phyloP scores from a whole-genome alignment of 2,113 vertebrate genomes.

The Abramis brama region DNA sequence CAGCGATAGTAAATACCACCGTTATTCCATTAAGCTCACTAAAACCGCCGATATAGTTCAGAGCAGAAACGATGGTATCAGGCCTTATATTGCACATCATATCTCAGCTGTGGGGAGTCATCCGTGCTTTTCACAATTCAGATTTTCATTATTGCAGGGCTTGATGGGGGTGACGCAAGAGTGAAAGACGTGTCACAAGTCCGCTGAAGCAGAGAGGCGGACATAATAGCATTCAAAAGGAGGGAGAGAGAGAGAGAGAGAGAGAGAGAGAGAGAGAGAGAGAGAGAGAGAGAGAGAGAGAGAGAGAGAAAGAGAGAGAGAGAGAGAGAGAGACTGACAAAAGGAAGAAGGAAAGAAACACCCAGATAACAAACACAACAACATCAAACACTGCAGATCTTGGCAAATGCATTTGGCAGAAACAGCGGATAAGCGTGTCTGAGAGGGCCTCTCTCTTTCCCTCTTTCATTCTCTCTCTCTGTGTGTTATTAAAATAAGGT shows the following conservation, averaged over 20 bases:
- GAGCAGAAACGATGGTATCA: neutral
- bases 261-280: too few species aligned
- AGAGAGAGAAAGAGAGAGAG: neutral
- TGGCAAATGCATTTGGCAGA: constrained; percentile 60
- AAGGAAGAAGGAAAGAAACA: constrained; percentile 33
- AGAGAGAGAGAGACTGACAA: constrained; percentile 5
- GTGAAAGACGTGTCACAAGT: constrained; percentile 20
- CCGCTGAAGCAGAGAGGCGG: neutral
- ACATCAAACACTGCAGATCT: constrained; percentile 61
- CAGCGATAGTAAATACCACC: neutral
- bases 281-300: too few species aligned
- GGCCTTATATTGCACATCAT: constrained; percentile 21
- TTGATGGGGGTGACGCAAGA: constrained; percentile 38
- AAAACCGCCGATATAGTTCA: neutral
- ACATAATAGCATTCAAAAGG: constrained; percentile 5
- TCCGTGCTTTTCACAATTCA: constrained; percentile 13
- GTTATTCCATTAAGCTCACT: neutral
- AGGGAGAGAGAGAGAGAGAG: too few species aligned
- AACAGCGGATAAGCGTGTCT: constrained; percentile 48
- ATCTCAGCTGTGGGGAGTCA: constrained; percentile 11
- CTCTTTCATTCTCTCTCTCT: constrained; percentile 16
- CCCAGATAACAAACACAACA: constrained; percentile 55
- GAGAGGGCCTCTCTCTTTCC: constrained; percentile 33
- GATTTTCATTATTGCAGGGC: constrained; percentile 14
- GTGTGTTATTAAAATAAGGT: constrained; percentile 66